Evolutionary conservation across 2,888 invertebrate genomes (phyloP), one percentile per base, ranked within the genome.

Genomic region (Nymphalis c-album): DNA sequence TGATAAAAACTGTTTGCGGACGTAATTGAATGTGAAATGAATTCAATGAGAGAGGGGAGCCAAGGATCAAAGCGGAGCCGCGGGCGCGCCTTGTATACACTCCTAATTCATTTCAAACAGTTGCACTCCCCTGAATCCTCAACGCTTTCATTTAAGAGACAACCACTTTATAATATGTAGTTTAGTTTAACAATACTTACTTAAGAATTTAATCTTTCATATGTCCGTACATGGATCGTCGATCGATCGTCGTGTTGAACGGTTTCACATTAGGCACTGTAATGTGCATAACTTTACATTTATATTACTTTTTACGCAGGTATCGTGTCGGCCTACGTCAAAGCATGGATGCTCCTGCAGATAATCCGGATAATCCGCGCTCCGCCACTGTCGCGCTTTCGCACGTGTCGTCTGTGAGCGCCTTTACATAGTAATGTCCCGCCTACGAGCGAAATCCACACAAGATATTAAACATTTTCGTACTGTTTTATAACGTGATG

Each of bases 1-100:
- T 73, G 74, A 75, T 74, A 74, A 75, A 74, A 75, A 76, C 75
- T 78, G 77, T 79, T 81, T 79, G 73, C 77, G 60, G 55, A 78
- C 74, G 74, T 79, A 80, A 82, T 82, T 78, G 77, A 78, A 80
- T 76, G 76, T 74, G 73, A 77, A 77, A 77, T 76, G 73, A 77
- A 74, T 76, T 75, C 72, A 64, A 70, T 60, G 67, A 68, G 62
- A 59, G 66, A 26, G 47, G 63, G 26, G 50, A 51, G 50, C 40
- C 47, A 17, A 61, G 51, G 71, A 70, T 70, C 70, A 71, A 74
- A 74, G 75, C 64, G 59, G 64, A 72, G 74, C 70, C 67, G 71
- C 70, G 69, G 71, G 72, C 45, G 63, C n/a, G 59, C 67, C 64
- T 69, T 71, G 69, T 70, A 71, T 70, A 67, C 63, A 55, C 68